Percentiles rank a stretch among this genome's conserved stretches.
These are phyloP conservation scores for Macrochelys suwanniensis DNA, from an alignment of 2,797 vertebrate species.

Conservation along the genomic window DNA sequence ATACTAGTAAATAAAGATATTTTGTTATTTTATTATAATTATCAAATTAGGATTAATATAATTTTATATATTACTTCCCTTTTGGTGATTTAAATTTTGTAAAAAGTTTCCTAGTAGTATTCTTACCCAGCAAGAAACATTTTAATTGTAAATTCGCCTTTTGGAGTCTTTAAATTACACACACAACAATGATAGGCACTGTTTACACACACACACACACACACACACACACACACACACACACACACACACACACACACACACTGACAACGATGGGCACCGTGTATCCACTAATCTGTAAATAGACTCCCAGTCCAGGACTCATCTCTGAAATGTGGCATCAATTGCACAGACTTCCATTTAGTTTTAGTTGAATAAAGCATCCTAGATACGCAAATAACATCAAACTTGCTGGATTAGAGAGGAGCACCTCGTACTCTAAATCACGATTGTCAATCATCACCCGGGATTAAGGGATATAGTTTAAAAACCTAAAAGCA, in stretches of 20 bases:
- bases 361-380: conserved; percentile 92
- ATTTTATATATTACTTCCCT: conserved; percentile 73
- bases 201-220: neutral
- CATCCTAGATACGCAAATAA: conserved; percentile 99
- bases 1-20: conserved; percentile 65
- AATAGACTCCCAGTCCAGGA: conserved; percentile 83
- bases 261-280: conserved; percentile 66
- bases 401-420: conserved; percentile 99
- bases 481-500: conserved; percentile 99
- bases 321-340: conserved; percentile 82
- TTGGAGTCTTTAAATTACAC: conserved; percentile 79
- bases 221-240: too few relatives aligned
- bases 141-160: conserved; percentile 83
- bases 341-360: conserved; percentile 85
- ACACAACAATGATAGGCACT: neutral
- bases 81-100: conserved; percentile 74
- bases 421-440: conserved; percentile 98
- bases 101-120: conserved; percentile 73
- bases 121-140: conserved; percentile 77
- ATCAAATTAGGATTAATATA: conserved; percentile 80
- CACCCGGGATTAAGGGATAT: conserved; percentile 99
- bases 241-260: neutral
- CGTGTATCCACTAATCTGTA: conserved; percentile 84
- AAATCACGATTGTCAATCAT: conserved; percentile 99
- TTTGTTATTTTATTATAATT: conserved; percentile 73